Base-by-base conservation (phyloP, 2,888 invertebrate genomes). In the Idaea biselata region DNA sequence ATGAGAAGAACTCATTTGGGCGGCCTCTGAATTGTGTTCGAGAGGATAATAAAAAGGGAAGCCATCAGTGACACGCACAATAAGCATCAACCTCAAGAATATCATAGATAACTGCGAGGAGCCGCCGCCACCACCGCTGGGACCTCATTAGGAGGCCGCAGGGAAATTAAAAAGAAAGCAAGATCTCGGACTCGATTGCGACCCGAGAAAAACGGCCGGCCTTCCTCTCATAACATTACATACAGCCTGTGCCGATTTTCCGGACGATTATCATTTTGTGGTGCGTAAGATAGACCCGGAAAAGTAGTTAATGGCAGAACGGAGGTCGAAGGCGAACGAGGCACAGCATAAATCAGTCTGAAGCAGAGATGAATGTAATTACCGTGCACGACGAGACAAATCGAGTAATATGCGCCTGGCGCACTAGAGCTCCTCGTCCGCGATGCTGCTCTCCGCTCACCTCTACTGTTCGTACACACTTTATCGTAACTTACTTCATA, bases 91-190 rank as follows among this genome's bases (percentile, higher is more conserved):
- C 91, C 92, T 91, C 92, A 90, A 91, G 90, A 92, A 92, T 92
- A 92, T 92, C 92, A 92, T 92, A 92, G 91, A 92, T 91, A 92
- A 92, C 89, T 85, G 87, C 88, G 82, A 81, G 79, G 77, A 79
- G 82, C 79, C 78, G 79, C 81, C 82, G 76, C 74, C 71, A 82
- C 83, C 84, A 85, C 87, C 87, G 82, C 81, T 78, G 90, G 88
- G 92, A 90, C 86, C 90, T 92, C 92, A 92, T 92, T 92, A 92
- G 91, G 89, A 87, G 90, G 82, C 92, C 92, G 89, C 88, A 88
- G 93, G 93, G 93, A 93, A 93, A 93, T 93, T 93, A 92, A 92
- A 92, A 92, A 92, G 92, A 91, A 92, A 93, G 84, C 91, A 91
- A 91, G 88, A 89, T 85, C 89, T 91, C 86, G 92, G 91, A 91